Percentiles rank a stretch among this genome's conserved stretches.
Conservation (phyloP, 1,140 invertebrate species). For the Drosophila pachea region DNA sequence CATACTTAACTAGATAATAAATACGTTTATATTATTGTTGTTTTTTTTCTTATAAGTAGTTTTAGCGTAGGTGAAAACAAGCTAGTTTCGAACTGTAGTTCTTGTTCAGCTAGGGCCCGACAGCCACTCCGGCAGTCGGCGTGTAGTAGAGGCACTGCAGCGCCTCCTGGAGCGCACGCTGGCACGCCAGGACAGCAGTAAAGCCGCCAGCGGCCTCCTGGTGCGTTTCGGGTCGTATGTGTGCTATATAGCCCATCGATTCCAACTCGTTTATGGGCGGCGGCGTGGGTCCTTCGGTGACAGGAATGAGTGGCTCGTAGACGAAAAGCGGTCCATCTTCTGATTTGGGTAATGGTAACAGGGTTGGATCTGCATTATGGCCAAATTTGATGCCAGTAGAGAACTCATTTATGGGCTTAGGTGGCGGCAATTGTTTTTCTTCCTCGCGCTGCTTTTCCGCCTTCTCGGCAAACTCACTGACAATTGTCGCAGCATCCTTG, state of each 20-base stretch:
- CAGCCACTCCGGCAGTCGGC: constrained; percentile 63
- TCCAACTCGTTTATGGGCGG: constrained; percentile 85
- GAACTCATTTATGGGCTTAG: constrained; percentile 83
- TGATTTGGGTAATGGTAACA: constrained; percentile 84
- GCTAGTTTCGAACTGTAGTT: too few relatives aligned
- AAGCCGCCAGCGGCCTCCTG: constrained; percentile 94
- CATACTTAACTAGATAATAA: too few relatives aligned
- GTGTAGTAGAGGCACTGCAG: constrained; percentile 89
- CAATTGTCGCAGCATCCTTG: constrained; percentile 91
- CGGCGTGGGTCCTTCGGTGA: constrained; percentile 86
- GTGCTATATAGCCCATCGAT: constrained; percentile 85
- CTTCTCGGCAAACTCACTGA: constrained; percentile 88
- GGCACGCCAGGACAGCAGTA: constrained; percentile 88
- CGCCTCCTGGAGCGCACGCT: constrained; percentile 93
- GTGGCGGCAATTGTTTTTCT: constrained; percentile 81
- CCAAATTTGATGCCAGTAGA: constrained; percentile 90
- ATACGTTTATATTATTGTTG: too few relatives aligned
- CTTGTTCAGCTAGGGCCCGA: constrained; percentile 16
- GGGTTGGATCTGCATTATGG: constrained; percentile 80
- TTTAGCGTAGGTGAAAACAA: too few relatives aligned
- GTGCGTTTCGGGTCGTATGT: constrained; percentile 86
- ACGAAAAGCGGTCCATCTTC: constrained; percentile 87
- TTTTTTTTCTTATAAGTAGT: too few relatives aligned
- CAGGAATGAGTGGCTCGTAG: constrained; percentile 83
- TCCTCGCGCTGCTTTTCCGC: constrained; percentile 84